These are phyloP conservation scores for Umimayanthus kanabou DNA, from an alignment of 92 coral and sea anemone species.

Conservation along the genomic window DNA sequence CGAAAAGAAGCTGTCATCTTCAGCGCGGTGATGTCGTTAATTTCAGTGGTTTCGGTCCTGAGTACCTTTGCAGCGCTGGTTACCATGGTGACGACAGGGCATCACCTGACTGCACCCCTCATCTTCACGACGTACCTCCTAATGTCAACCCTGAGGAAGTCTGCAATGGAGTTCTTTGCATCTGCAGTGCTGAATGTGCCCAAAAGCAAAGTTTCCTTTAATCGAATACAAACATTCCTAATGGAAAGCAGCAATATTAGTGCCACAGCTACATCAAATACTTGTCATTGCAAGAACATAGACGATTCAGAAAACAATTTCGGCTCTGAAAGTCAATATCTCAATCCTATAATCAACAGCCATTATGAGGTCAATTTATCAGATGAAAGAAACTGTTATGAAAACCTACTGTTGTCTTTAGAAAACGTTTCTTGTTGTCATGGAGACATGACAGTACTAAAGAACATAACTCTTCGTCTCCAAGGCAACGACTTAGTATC, in stretches of 20 bases:
- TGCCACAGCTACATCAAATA: background rate
- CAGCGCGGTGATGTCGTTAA: conserved; percentile 10
- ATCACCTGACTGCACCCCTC: background rate
- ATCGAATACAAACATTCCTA: conserved; percentile 1
- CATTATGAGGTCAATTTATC: background rate
- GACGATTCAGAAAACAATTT: background rate
- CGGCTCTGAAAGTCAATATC: background rate
- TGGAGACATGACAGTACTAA: background rate
- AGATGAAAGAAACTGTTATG: background rate
- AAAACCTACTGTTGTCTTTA: background rate
- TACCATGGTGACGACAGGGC: conserved; percentile 5
- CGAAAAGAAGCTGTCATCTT: conserved; percentile 10
- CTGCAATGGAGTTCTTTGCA: conserved; percentile 17
- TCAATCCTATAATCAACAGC: background rate
- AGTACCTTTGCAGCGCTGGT: conserved; percentile 7
- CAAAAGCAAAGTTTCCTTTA: background rate
- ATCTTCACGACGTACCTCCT: conserved; percentile 9
- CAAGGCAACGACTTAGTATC: conserved; percentile 7
- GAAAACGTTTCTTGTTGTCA: background rate
- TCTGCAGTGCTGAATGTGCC: conserved; percentile 8
- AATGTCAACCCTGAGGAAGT: conserved; percentile 7
- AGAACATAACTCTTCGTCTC: background rate
- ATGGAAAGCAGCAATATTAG: background rate
- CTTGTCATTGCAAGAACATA: background rate
- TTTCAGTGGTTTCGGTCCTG: background rate